Base-by-base conservation (phyloP, 2,888 invertebrate genomes). In the Temnothorax ravouxi region DNA sequence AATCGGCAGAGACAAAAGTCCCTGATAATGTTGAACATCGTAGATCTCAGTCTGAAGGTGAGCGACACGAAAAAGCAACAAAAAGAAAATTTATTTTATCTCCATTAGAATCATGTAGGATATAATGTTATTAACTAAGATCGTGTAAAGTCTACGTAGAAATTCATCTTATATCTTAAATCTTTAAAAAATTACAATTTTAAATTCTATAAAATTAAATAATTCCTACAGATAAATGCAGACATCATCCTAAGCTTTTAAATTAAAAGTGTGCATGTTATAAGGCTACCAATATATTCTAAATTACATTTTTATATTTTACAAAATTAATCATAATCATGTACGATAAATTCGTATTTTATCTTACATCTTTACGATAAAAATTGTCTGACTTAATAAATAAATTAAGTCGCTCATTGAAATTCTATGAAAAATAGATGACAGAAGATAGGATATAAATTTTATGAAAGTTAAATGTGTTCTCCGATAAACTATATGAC, bases 1-100 rank as follows among this genome's bases (percentile, higher is more conserved):
- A 97, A 98, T 94, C 96, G 98, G 76, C 98, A 99, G 95, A 96
- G 98, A 59, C 98, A 98, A 95, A 98, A 98, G 93, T 98, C 98
- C 2, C 96, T 99, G 80, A 98, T 98, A 86, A 98, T 98, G 95
- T 98, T 99, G 87, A 99, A 99, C 94, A 96, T 98, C 62, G 98
- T 98, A 56, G 98, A 98, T 95, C 96, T 98, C 90, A 95, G 97
- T 76, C 96, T 98, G 87, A 98, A 99, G 96, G 97, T 97, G 47
- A 80, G 59, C 15, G 21, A 18, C 13, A 9, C 11, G 15, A 59
- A 41, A n/a, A 18, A 29, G 18, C 59, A 25, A 41, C 1, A 8
- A 25, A 15, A 56, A 56, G 0, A 8, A 50, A 47, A 56, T 29
- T 29, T 0, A 29, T 29, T 61, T 15, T n/a, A 41, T 72, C 0